phyloP scores from a whole-genome alignment of 2,888 invertebrate species.

The Brachyopa scutellaris region DNA sequence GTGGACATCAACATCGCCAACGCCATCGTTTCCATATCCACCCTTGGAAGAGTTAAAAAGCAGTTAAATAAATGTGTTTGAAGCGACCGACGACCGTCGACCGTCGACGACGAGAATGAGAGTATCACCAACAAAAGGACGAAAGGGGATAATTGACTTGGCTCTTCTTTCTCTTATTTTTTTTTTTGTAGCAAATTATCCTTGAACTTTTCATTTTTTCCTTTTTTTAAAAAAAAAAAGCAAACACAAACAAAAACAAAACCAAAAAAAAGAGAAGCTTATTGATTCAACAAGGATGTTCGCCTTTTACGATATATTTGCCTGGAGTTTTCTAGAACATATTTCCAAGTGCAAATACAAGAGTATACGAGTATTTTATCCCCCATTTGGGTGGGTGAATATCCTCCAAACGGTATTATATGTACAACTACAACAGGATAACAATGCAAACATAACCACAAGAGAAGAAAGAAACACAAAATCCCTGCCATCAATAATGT shows the following conservation, averaged over 20 bases:
- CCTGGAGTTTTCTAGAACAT: constrained; percentile 9
- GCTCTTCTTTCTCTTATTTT: background rate
- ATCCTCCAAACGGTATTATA: constrained; percentile 27
- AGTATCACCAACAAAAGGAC: constrained; percentile 6
- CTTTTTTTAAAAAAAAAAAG: background rate
- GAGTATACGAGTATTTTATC: background rate
- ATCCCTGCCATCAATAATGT: constrained; percentile 68
- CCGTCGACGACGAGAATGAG: too few species aligned
- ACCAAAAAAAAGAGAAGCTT: constrained; percentile 28
- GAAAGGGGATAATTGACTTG: constrained; percentile 13
- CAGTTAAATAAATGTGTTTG: constrained; percentile 42
- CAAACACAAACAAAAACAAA: background rate
- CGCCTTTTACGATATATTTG: constrained; percentile 29
- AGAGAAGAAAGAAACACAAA: constrained; percentile 19
- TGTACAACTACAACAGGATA: constrained; percentile 30
- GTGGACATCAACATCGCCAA: constrained; percentile 13
- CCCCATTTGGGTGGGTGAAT: constrained; percentile 36
- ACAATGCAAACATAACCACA: constrained; percentile 57
- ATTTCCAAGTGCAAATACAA: constrained; percentile 47
- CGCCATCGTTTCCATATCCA: background rate
- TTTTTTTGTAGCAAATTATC: constrained; percentile 27
- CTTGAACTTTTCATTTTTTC: background rate
- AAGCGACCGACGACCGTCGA: constrained; percentile 20
- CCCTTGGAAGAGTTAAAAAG: constrained; percentile 41
- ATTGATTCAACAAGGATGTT: constrained; percentile 58